Base-by-base conservation (phyloP, 2,888 invertebrate genomes). In the Yponomeuta plumbellus region DNA sequence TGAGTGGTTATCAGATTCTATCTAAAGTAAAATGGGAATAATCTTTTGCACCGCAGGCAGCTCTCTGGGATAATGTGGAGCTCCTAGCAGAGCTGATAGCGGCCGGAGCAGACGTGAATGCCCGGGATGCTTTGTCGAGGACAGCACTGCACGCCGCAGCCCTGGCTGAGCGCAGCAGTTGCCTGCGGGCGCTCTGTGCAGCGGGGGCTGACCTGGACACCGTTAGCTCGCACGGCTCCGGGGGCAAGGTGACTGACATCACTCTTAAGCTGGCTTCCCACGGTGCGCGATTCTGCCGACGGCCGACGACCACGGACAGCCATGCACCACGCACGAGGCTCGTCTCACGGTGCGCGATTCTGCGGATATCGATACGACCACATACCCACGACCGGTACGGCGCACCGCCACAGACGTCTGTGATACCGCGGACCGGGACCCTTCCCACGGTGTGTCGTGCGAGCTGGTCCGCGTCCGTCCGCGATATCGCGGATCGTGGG, bases 1-100 rank as follows among this genome's bases (percentile, higher is more conserved):
- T 26, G 26, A 5, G 26, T 26, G 26, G 26, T 26, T 26, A 44
- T 13, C 44, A 2, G 44, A 13, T 13, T 44, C 44, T 2, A 44
- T 44, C 5, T 13, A 44, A 2, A 44, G 11, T 44, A 44, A 44
- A 2, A 17, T 2, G 3, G 17, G 17, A 17, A 17, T 17, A 52
- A 52, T 52, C 1, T 52, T 52, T 52, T 17, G 17, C 34, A 39
- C 11, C 11, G 6, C 73, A 95, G 94, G 96, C 97, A 17, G 96
- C 97, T 0, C 83, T 97, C 20, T 97, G 97, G 97, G 97, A 97
- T 82, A 97, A 97, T 78, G 93, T 95, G 21, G 97, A 97, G 78
- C 91, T 97, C 0, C 87, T 97, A n/a, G 94, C 94, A 76, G 97
- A 97, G 83, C 89, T 97, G 39, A 76, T 97, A 10, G 92, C 93